These are phyloP conservation scores for Lysandra bellargus DNA, from an alignment of 2,888 invertebrate genomes.

Conservation along the genomic window DNA sequence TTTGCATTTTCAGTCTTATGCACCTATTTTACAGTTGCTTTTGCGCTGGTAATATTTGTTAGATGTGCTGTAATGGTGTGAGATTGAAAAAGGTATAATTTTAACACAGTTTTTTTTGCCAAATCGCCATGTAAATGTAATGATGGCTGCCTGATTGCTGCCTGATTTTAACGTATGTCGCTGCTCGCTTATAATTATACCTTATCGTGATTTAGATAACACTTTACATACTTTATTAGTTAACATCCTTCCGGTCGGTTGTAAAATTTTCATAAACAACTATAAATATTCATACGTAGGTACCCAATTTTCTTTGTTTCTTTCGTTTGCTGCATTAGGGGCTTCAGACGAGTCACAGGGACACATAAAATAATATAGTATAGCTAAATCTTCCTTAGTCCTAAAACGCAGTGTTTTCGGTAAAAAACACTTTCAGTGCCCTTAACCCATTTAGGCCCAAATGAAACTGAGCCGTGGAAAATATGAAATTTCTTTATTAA, in stretches of 20 bases:
- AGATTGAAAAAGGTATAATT: constrained; percentile 54
- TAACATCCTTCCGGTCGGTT: constrained; percentile 61
- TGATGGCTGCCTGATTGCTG: constrained; percentile 53
- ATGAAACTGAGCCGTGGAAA: too few relatives aligned
- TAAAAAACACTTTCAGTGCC: too few relatives aligned
- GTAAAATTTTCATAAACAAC: constrained; percentile 36
- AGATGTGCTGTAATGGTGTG: constrained; percentile 44
- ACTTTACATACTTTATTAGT: constrained; percentile 62
- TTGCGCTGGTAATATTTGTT: constrained; percentile 18
- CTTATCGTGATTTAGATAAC: constrained; percentile 76
- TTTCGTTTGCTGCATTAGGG: too few relatives aligned
- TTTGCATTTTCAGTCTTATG: constrained; percentile 44
- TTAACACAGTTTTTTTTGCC: constrained; percentile 64
- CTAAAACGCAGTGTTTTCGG: too few relatives aligned
- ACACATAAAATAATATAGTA: too few relatives aligned
- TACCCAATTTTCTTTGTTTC: not conserved
- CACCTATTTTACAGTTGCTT: not conserved
- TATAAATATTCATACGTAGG: not conserved
- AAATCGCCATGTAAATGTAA: constrained; percentile 65
- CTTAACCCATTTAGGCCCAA: too few relatives aligned
- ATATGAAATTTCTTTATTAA: too few relatives aligned
- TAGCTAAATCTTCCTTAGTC: too few relatives aligned
- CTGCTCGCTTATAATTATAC: constrained; percentile 69
- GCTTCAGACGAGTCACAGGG: too few relatives aligned
- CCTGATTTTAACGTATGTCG: constrained; percentile 51